Evolutionary conservation across 2,797 vertebrate genomes (phyloP), one percentile per base, ranked within the genome.

Genomic region (Scarus forsteni): DNA sequence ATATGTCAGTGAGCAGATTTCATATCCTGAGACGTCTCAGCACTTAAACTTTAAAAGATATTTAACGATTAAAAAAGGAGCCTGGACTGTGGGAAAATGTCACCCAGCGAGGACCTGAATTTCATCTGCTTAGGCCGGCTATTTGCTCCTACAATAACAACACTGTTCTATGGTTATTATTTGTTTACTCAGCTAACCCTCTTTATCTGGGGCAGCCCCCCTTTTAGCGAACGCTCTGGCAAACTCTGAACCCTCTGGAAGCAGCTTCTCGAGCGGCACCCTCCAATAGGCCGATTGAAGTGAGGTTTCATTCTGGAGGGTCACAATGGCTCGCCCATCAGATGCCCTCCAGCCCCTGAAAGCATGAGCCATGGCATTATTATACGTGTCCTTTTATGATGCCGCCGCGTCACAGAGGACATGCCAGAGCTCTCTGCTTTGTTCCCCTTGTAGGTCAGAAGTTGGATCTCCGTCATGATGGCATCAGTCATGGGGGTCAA

Each of bases 91-190:
- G 90, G 91, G 92, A 92, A 90, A 90, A 88, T 66, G 79, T 73
- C 8, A 35, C 69, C 69, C 70, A 46, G 73, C 73, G 59, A 80
- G 72, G 78, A 78, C 82, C 77, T 49, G 60, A 79, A 76, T 84
- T 85, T 90, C 85, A 84, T 89, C 49, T 53, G 77, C 77, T 66
- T 62, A 65, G 83, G 61, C 66, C 77, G 69, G 82, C 77, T 69
- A 81, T 84, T 89, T 83, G 80, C 78, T 83, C 76, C 70, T 88
- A 89, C 85, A 90, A 91, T 85, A 91, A 88, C 90, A 92, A 85
- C 80, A 73, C 85, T 70, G 83, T 81, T 85, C 79, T 49, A 70
- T 80, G 60, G 38, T 89, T 77, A 89, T 79, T 88, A 84, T 79
- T 84, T 88, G 84, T 89, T 89, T 91, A 80, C 82, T 81, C 81